phyloP scores from a whole-genome alignment of 37 sponge, comb jelly and placozoan genomes.

The Cladorhizidae sp. region DNA sequence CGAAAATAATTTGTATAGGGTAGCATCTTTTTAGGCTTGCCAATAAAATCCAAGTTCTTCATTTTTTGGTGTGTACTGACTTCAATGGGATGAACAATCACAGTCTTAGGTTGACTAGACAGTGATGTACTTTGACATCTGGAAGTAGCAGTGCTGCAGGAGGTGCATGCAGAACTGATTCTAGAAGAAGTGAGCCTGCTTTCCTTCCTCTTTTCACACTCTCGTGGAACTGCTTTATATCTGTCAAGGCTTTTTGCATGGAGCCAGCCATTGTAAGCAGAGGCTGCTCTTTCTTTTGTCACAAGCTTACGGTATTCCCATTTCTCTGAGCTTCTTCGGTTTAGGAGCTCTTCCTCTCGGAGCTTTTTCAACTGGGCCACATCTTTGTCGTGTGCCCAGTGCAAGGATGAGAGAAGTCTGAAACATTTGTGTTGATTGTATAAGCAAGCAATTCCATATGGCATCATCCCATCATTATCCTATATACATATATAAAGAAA shows the following conservation, averaged over 20 bases:
- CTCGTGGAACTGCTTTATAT: neutral
- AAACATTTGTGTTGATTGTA: slow-evolving; percentile 68
- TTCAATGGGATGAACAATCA: neutral
- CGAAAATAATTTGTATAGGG: slow-evolving; percentile 72
- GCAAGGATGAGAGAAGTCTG: slow-evolving; percentile 60
- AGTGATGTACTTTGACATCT: neutral
- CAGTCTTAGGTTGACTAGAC: neutral
- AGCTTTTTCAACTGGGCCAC: neutral
- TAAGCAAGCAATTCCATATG: slow-evolving; percentile 53
- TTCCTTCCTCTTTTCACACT: slow-evolving; percentile 5
- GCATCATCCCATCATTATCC: slow-evolving; percentile 53
- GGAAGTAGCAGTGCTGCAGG: neutral
- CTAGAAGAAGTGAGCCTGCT: neutral
- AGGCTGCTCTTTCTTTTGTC: slow-evolving; percentile 25
- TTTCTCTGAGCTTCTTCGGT: neutral
- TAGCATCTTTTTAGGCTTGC: slow-evolving; percentile 68
- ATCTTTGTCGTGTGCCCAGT: slow-evolving; percentile 76
- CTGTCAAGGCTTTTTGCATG: slow-evolving; percentile 12
- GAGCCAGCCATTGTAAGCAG: slow-evolving; percentile 48
- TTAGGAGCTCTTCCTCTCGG: neutral
- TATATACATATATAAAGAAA: neutral
- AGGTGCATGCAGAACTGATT: neutral
- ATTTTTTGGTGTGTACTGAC: slow-evolving; percentile 4
- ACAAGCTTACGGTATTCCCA: slow-evolving; percentile 18
- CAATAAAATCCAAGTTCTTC: slow-evolving; percentile 30